Evolutionary conservation across 2,113 vertebrate species (phyloP), one percentile per base, ranked within the genome.

Genomic region (Chaenogobius annularis): DNA sequence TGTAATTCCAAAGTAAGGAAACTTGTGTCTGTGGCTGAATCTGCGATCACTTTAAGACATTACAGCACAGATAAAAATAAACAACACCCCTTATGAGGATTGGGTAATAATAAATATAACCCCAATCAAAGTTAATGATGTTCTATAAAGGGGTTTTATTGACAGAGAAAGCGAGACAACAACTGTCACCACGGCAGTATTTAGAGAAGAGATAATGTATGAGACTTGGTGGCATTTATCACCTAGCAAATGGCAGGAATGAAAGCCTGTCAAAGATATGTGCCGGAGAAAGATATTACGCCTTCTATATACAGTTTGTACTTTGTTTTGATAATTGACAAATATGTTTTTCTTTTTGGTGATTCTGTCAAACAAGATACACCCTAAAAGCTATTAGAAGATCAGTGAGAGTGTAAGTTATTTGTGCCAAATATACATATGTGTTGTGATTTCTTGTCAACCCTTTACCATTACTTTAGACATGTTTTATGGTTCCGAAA

Each of bases 111-210:
- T 75, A 78, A 83, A 59, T 79, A 77, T 85, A 80, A 87, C 77
- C 81, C 84, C 78, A 84, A 89, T 90, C 66, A 90, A 83, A 88
- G 76, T 87, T 89, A 80, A 88, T 80, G 83, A 84, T 69, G 78
- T 82, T 65, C 67, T 78, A 86, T 86, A 81, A 86, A 84, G 81
- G 17, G 8, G 58, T 64, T 74, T 89, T 86, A 89, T 87, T 80
- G 74, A 61, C 23, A 74, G 76, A 61, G 71, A 40, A 63, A 69
- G 61, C 70, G 70, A 83, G 76, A 85, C 74, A 84, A 68, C 86
- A 88, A 86, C 83, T 87, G 85, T 73, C 78, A 72, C 77, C 59
- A 81, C 74, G 13, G 40, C 72, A 59, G 22, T 54, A 52, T 68
- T 73, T 55, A 74, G 69, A 70, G 22, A 71, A 80, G 74, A 63